Evolutionary conservation across 2,797 vertebrate species (phyloP), one percentile per base, ranked within the genome.

Genomic region (Sebastes taczanowskii): DNA sequence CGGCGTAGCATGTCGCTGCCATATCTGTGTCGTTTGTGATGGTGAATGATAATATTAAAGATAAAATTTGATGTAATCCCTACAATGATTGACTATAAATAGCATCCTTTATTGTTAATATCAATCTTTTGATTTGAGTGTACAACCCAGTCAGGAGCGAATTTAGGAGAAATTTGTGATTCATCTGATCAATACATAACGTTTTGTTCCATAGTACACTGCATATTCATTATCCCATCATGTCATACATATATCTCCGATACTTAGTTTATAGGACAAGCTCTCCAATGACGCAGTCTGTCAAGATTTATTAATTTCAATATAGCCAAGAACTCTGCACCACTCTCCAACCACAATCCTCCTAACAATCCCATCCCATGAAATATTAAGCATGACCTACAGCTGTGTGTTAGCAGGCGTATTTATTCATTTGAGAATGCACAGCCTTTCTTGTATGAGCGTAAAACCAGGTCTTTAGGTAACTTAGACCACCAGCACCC

Each of bases 311-410:
- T 87, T 69, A 1, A 66, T 76, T 22, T 78, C 69, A 71, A 11
- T 56, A 18, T 2, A 11, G 18, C 46, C 5, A 2, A 46, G 42
- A 68, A 55, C 2, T 11, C 20, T 23, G 23, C 66, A 34, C 46
- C 4, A 14, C 59, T 73, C 55, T 20, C 23, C 25, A 20, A 46
- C 32, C 61, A 5, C 78, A 65, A 8, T 30, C 59, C 67, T 77
- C 65, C 10, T 18, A 58, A 84, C 71, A 67, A 35, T 76, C 67
- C 11, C 52, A 29, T 20, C 64, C 25, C 58, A 77, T 88, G 53
- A 75, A 83, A 87, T 84, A 88, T 86, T 84, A 62, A 81, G 49
- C 10, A 58, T 59, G 68, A 84, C 79, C 62, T 84, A 64, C 55
- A 82, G 74, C 74, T 67, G 42, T 35, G 69, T 67, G 23, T 81